Percentiles rank a stretch among this genome's conserved stretches.
Evolutionary conservation across 2,113 vertebrate species (phyloP).

Genomic region (Anas platyrhynchos): DNA sequence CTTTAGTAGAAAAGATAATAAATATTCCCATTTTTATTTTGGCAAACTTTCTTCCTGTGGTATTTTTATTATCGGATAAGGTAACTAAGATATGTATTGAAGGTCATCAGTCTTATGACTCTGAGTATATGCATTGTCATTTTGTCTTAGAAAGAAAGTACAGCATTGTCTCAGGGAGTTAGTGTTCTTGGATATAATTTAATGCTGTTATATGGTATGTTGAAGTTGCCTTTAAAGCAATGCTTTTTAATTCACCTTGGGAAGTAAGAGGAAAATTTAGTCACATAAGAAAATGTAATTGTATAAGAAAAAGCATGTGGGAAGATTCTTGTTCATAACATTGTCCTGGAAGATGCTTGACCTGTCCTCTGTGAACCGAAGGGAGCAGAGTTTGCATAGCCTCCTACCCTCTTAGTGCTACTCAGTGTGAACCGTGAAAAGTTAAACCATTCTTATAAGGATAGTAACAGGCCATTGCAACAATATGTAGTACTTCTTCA

Average conservation of each 20-base stretch:
- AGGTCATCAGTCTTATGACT: neutral
- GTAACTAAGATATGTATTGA: neutral
- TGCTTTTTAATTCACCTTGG: neutral
- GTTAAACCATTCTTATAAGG: neutral
- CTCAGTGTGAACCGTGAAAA: neutral
- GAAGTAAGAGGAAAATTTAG: neutral
- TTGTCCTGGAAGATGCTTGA: neutral
- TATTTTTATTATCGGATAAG: constrained; percentile 47
- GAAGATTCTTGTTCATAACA: neutral
- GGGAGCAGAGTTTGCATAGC: neutral
- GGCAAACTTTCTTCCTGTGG: constrained; percentile 66
- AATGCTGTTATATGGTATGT: neutral
- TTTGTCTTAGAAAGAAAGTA: neutral
- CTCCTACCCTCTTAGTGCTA: neutral
- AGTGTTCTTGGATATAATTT: neutral
- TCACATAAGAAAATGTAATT: neutral
- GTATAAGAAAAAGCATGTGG: neutral
- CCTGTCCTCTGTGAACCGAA: neutral
- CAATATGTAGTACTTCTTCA: neutral
- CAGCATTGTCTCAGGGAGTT: neutral
- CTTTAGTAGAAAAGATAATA: constrained; percentile 75
- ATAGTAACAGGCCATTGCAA: neutral
- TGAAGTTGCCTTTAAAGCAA: neutral
- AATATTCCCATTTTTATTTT: constrained; percentile 78
- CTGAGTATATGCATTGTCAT: neutral